A percentile compares a stretch with the other conserved stretches of the same genome.
Conservation (phyloP, 1,140 invertebrate species). For the Halotydeus destructor region DNA sequence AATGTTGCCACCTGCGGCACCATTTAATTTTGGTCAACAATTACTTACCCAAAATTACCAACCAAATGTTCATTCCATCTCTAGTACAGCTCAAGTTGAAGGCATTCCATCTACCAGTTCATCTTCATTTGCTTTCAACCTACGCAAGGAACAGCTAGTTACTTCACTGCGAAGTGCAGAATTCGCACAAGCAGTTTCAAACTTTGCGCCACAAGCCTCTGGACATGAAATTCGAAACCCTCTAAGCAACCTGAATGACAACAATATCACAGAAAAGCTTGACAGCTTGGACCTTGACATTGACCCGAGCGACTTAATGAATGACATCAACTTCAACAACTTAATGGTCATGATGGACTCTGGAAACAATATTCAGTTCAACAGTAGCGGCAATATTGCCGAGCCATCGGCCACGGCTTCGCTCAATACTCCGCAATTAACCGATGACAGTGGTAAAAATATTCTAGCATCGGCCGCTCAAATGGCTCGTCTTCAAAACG, state of each 20-base stretch:
- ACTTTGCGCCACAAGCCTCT: neutral
- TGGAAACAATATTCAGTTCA: neutral
- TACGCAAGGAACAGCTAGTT: too few species aligned
- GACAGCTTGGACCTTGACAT: constrained; percentile 12
- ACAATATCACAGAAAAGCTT: constrained; percentile 7
- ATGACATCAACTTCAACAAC: constrained; percentile 12
- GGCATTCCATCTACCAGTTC: too few species aligned
- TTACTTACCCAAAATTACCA: too few species aligned
- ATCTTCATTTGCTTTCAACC: too few species aligned
- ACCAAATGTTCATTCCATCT: too few species aligned
- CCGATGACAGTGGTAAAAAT: neutral
- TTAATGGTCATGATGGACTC: constrained; percentile 12
- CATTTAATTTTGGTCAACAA: too few species aligned
- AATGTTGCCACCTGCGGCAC: too few species aligned
- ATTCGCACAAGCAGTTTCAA: too few species aligned
- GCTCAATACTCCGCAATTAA: neutral
- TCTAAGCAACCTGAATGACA: too few species aligned
- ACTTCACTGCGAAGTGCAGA: too few species aligned
- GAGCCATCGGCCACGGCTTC: neutral
- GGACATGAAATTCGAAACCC: neutral
- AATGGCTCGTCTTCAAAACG: neutral
- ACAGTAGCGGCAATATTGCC: neutral
- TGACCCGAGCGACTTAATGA: constrained; percentile 11
- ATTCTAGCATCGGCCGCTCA: neutral
- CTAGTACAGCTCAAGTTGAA: too few species aligned